Base-by-base conservation (phyloP, 2,797 vertebrate species). In the Loris lydekkerianus region DNA sequence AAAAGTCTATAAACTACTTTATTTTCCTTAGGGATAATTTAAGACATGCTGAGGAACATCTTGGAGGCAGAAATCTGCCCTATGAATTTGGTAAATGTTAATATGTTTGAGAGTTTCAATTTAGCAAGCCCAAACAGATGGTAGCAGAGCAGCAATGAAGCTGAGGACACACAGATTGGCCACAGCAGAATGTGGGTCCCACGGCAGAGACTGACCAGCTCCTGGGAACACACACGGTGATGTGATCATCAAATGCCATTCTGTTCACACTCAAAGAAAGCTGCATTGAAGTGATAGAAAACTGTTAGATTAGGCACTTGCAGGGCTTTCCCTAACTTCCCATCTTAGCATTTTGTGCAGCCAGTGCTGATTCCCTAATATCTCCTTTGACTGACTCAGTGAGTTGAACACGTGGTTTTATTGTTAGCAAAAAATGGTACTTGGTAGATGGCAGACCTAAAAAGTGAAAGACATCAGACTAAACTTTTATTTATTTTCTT, bases 401-500 rank as follows among this genome's bases (percentile, higher is more conserved):
- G 65, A 76, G 60, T 20, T 86, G 53, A 94, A 56, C 46, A 65
- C 70, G 40, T n/a, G 31, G 3, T 69, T 91, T 56, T 69, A 6
- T 29, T 78, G 53, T 92, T 70, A 65, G 65, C 77, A 34, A 34
- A 34, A 34, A 34, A 34, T 34, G 34, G 34, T 34, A 34, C 27
- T 69, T 77, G 17, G 17, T 77, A 76, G 56, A 73, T 13, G n/a
- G n/a, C 4, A 81, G 29, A 34, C 20, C 93, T 40, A 61, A 72
- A 46, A 43, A 15, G 20, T 20, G 90, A 37, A 81, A 92, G 65
- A 63, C 25, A 82, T 25, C 49, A 31, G 37, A 77, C 73, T 9
- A 86, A 73, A 84, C 14, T 80, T 86, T 76, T 89, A 91, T 85
- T 83, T 95, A 86, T 65, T 83, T 72, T 78, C 34, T 69, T 60